A percentile compares a stretch with the other conserved stretches of the same genome.
Evolutionary conservation across 2,113 vertebrate species (phyloP).

Genomic region (Semnornis frantzii): DNA sequence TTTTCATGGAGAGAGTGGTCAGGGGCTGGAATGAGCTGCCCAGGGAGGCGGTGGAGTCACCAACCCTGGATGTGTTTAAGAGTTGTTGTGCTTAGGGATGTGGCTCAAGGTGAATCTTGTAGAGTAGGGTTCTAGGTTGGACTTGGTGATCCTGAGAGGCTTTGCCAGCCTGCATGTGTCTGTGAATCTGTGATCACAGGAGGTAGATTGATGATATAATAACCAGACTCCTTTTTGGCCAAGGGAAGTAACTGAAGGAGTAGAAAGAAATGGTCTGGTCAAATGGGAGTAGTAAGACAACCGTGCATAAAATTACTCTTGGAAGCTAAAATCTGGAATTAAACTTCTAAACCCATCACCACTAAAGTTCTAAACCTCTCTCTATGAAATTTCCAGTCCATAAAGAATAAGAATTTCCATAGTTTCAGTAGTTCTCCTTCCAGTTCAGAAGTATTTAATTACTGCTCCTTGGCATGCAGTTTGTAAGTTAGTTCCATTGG

Average conservation of each 20-base stretch:
- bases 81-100: too few relatives aligned
- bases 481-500: background rate
- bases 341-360: background rate
- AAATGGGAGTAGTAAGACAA: background rate
- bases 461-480: background rate
- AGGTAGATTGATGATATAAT: background rate
- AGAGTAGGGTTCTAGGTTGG: too few relatives aligned
- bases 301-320: background rate
- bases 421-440: background rate
- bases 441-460: background rate
- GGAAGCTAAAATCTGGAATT: background rate
- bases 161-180: too few relatives aligned
- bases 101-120: too few relatives aligned
- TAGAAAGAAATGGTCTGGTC: background rate
- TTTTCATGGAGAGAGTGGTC: too few relatives aligned
- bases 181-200: too few relatives aligned
- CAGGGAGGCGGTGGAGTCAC: too few relatives aligned
- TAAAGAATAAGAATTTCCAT: background rate
- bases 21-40: too few relatives aligned
- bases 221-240: background rate
- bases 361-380: background rate
- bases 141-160: too few relatives aligned
- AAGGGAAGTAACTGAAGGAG: background rate
- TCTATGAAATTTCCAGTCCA: background rate
- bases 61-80: too few relatives aligned